A percentile compares a stretch with the other conserved stretches of the same genome.
phyloP scores from a whole-genome alignment of 2,888 invertebrate species.

The Halictus ligatus region DNA sequence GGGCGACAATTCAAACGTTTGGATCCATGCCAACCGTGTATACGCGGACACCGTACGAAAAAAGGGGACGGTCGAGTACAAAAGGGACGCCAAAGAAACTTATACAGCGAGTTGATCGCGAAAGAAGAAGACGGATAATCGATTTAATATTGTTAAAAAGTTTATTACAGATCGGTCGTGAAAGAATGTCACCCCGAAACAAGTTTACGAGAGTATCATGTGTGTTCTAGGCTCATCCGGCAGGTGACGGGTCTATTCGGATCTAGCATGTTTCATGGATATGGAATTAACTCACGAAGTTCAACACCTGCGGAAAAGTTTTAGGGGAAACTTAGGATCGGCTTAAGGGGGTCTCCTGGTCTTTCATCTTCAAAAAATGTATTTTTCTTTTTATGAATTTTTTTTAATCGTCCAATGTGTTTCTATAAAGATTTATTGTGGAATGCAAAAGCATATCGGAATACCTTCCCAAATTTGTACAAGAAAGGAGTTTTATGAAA shows the following conservation, averaged over 20 bases:
- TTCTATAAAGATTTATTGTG: background rate
- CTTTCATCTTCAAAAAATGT: no score
- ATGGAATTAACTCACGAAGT: background rate
- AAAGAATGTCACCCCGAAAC: background rate
- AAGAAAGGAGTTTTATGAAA: background rate
- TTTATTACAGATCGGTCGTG: background rate
- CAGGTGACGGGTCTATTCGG: background rate
- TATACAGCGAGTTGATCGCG: background rate
- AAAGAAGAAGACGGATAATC: conserved; percentile 16
- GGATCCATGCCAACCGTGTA: conserved; percentile 43
- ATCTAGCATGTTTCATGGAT: background rate
- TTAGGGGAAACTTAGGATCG: background rate
- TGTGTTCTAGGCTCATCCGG: background rate
- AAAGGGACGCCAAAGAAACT: background rate
- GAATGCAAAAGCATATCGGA: background rate
- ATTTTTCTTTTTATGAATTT: no score
- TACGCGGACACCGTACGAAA: conserved; percentile 44
- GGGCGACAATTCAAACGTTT: conserved; percentile 55
- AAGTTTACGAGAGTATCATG: background rate
- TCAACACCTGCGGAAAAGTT: background rate
- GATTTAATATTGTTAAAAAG: conserved; percentile 3
- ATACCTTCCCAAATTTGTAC: background rate
- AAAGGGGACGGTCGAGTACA: conserved; percentile 14
- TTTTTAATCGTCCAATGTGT: no score
- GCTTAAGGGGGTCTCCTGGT: no score